Conservation (phyloP, 2,113 vertebrate species). For the Carassius carassius region DNA sequence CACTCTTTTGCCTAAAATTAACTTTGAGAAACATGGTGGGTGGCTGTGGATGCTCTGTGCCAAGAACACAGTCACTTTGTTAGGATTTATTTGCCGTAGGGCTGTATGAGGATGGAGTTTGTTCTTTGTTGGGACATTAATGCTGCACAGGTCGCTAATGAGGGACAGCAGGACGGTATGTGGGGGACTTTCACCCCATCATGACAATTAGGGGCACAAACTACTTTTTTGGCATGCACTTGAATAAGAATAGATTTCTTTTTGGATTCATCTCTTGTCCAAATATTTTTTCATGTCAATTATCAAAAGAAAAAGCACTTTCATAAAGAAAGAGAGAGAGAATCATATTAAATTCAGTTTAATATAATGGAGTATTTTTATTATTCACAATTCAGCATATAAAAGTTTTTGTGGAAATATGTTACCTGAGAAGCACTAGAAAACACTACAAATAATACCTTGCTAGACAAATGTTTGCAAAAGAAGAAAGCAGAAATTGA, state of each 20-base stretch:
- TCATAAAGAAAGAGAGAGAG: too few relatives aligned
- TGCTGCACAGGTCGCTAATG: conserved; percentile 29
- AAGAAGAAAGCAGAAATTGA: conserved; percentile 56
- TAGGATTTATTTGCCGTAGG: conserved; percentile 60
- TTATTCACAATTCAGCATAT: too few relatives aligned
- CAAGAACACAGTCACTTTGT: conserved; percentile 74
- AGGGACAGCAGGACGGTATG: not conserved
- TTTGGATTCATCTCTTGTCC: not conserved
- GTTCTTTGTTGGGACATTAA: conserved; percentile 62
- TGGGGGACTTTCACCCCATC: not conserved
- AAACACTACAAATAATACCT: not conserved
- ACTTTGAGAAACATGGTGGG: conserved; percentile 70
- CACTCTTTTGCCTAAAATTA: conserved; percentile 71
- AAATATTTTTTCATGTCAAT: not conserved
- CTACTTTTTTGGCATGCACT: not conserved
- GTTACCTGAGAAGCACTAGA: not conserved
- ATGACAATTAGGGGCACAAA: not conserved
- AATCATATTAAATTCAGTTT: too few relatives aligned
- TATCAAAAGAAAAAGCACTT: too few relatives aligned
- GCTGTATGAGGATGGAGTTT: conserved; percentile 55
- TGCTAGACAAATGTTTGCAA: not conserved
- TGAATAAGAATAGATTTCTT: not conserved
- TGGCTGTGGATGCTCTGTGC: conserved; percentile 59
- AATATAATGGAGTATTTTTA: too few relatives aligned
- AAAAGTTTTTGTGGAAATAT: too few relatives aligned